Evolutionary conservation across 1,140 invertebrate genomes (phyloP).

Genomic region (Drosophila teissieri): DNA sequence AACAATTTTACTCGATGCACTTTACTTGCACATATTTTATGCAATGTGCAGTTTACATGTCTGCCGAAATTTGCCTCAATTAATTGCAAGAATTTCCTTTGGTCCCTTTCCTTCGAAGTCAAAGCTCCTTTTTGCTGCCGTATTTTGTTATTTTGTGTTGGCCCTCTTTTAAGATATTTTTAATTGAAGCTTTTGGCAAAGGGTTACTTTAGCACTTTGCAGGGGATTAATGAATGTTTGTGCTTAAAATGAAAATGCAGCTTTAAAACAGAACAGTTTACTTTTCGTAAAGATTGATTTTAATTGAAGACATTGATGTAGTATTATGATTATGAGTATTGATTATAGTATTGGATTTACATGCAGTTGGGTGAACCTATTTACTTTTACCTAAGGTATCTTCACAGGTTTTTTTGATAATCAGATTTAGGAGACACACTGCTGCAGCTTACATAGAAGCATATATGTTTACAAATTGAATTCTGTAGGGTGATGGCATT

Average conservation of each 20-base stretch:
- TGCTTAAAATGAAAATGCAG: not conserved
- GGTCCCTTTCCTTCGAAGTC: conserved; percentile 15
- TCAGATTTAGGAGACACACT: conserved; percentile 5
- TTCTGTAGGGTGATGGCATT: conserved; percentile 24
- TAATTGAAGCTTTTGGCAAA: conserved; percentile 16
- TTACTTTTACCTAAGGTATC: not conserved
- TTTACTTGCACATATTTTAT: conserved; percentile 4
- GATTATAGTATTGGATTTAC: not conserved
- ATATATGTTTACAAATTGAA: conserved; percentile 28
- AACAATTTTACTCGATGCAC: conserved; percentile 1
- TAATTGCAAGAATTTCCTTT: conserved; percentile 46
- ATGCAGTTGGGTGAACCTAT: not conserved
- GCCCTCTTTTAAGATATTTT: conserved; percentile 20
- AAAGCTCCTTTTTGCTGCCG: conserved; percentile 3
- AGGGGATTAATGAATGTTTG: not conserved
- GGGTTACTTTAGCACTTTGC: not conserved
- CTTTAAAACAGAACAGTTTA: not conserved
- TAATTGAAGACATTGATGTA: not conserved
- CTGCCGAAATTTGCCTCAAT: conserved; percentile 39
- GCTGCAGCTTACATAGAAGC: not conserved
- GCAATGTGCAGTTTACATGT: conserved; percentile 17
- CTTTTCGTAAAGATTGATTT: not conserved
- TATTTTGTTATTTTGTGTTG: conserved; percentile 20
- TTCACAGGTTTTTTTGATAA: conserved; percentile 4
- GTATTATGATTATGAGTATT: too few relatives aligned